phyloP scores from a whole-genome alignment of 2,797 vertebrate genomes.

The Taenioides sp. region DNA sequence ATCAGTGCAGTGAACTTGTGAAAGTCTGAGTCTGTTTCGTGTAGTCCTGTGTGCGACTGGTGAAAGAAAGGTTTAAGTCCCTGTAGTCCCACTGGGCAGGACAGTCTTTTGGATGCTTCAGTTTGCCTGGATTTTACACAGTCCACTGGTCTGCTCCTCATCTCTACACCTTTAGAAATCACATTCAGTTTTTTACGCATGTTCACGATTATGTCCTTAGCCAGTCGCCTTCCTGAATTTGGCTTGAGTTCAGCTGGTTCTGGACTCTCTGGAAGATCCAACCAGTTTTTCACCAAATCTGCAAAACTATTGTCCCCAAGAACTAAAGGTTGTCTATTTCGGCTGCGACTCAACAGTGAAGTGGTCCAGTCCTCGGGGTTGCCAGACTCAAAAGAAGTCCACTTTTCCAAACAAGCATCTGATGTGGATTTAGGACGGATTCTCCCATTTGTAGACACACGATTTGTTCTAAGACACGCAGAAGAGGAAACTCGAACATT shows the following conservation, averaged over 20 bases:
- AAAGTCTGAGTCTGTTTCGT: constrained; percentile 84
- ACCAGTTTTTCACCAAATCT: constrained; percentile 97
- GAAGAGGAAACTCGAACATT: constrained; percentile 82
- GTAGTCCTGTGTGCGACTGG: constrained; percentile 87
- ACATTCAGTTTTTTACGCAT: constrained; percentile 86
- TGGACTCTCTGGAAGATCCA: constrained; percentile 91
- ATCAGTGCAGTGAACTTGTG: constrained; percentile 88
- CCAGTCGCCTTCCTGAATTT: constrained; percentile 77
- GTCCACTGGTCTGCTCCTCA: constrained; percentile 56
- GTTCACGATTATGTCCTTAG: constrained; percentile 90
- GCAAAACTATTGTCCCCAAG: constrained; percentile 98
- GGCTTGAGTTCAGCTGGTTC: constrained; percentile 75
- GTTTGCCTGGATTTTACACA: constrained; percentile 44
- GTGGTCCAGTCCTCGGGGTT: constrained; percentile 92
- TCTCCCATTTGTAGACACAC: constrained; percentile 50
- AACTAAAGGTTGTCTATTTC: constrained; percentile 92
- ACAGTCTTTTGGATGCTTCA: constrained; percentile 82
- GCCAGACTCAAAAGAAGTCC: constrained; percentile 83
- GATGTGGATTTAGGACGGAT: constrained; percentile 92
- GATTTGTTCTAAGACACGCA: constrained; percentile 80
- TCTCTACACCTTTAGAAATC: constrained; percentile 79
- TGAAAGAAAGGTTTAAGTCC: constrained; percentile 85
- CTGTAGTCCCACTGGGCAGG: constrained; percentile 86
- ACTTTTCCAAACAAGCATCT: constrained; percentile 91
- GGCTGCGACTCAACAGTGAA: constrained; percentile 87